phyloP scores from a whole-genome alignment of 1,140 invertebrate genomes.

The Chironomus tepperi region DNA sequence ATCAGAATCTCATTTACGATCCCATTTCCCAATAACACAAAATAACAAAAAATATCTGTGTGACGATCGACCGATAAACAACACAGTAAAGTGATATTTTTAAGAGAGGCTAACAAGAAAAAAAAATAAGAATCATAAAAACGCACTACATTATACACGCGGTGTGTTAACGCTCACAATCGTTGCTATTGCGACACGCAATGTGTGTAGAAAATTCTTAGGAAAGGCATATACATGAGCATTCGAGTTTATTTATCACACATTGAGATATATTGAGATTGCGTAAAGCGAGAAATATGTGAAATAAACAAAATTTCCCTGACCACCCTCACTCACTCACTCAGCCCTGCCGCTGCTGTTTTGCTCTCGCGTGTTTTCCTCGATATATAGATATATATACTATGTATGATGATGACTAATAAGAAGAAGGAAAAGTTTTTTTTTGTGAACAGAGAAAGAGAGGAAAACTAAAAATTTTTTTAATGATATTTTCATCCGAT shows the following conservation, averaged over 20 bases:
- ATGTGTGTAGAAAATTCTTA: constrained; percentile 12
- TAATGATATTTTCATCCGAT: constrained; percentile 1
- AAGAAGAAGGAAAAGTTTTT: not conserved
- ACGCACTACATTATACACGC: not conserved
- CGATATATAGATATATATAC: not conserved
- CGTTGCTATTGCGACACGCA: not conserved
- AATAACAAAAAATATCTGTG: no score
- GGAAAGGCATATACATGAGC: no score
- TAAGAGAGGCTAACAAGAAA: not conserved
- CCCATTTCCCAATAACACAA: no score
- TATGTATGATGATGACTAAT: not conserved
- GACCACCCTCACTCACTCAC: not conserved
- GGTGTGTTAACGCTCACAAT: not conserved
- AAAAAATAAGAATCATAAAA: not conserved
- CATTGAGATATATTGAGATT: not conserved
- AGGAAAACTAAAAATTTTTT: not conserved
- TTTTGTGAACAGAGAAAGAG: not conserved
- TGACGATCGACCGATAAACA: no score
- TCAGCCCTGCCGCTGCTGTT: not conserved
- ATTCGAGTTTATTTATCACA: not conserved
- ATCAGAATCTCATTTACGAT: no score
- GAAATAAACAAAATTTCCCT: constrained; percentile 3
- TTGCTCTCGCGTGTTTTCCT: not conserved
- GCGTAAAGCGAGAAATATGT: constrained; percentile 12
- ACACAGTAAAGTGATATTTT: not conserved